A percentile compares a stretch with the other conserved stretches of the same genome.
phyloP scores from a whole-genome alignment of 2,113 vertebrate genomes.

The Cromileptes altivelis region DNA sequence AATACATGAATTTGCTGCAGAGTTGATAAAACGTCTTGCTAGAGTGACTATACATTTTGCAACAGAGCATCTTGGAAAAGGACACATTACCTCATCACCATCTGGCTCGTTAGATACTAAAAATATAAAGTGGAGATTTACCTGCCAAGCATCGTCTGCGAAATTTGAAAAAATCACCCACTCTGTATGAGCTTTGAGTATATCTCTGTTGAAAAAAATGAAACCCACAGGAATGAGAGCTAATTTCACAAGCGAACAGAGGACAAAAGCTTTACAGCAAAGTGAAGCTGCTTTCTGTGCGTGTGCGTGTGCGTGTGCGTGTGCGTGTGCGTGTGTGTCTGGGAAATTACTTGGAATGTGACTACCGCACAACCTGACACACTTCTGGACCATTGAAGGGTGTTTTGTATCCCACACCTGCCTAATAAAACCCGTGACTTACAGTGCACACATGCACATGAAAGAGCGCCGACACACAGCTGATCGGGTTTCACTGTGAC shows the following conservation, averaged over 20 bases:
- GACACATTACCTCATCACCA: constrained; percentile 2
- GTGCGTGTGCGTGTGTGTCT: neutral
- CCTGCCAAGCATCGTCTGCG: neutral
- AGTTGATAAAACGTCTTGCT: constrained; percentile 8
- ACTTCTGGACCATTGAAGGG: neutral
- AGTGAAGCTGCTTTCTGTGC: neutral
- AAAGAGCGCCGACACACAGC: constrained; percentile 13
- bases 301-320: neutral
- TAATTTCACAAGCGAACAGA: neutral
- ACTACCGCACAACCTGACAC: neutral
- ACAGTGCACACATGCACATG: neutral
- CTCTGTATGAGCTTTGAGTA: neutral
- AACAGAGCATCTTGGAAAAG: constrained; percentile 17
- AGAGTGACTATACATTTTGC: constrained; percentile 10
- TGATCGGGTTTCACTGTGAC: constrained; percentile 49
- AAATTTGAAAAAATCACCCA: neutral
- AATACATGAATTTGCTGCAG: neutral
- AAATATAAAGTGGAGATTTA: constrained; percentile 4
- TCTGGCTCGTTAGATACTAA: constrained; percentile 1
- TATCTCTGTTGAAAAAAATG: neutral
- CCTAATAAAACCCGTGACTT: constrained; percentile 24
- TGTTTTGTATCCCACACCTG: constrained; percentile 21
- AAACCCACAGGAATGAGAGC: neutral
- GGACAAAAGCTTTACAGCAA: neutral
- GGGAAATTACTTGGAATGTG: neutral